Base-by-base conservation (phyloP, 1,140 invertebrate species). In the Anoplophora glabripennis region DNA sequence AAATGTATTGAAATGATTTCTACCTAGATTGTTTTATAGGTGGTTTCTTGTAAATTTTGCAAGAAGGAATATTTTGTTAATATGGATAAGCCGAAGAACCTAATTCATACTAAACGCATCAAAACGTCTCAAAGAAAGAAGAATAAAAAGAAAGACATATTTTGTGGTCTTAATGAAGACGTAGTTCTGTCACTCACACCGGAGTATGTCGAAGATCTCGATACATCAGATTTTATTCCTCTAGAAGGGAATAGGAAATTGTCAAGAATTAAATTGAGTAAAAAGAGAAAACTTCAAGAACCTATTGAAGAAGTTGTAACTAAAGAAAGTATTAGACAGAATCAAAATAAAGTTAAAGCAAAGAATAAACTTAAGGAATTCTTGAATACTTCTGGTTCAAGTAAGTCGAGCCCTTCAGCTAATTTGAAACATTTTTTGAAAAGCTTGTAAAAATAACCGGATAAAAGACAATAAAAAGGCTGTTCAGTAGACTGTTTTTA, bases 141-240 rank as follows among this genome's bases (percentile, higher is more conserved):
- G 34, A 62, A 61, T 18, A 59, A 62, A 41, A 67, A 65, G 45
- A 66, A 62, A 44, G 57, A 67, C 28, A 55, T 57, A 57, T 68
- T 58, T 53, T 52, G 48, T 42, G 63, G 65, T 37, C 44, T 67
- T 9, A 46, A 64, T 49, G 14, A 59, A 61, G 38, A 56, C 21
- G 57, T 36, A 3, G 57, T 63, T 12, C 14, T 53, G 15, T 45
- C 59, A 37, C 18, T 45, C 10, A 54, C 48, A 33, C 12, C 38
- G 7, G 34, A 52, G 15, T 55, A 35, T 15, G 28, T 21, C 9
- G 9, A 4, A 53, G 15, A 38, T 10, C 12, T 7, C 15, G 51
- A 53, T 33, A 47, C 10, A 8, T 45, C 53, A 2, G 34, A 42
- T 35, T 34, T 14, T 21, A 0, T 17, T 35, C 17, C 34, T 5